Evolutionary conservation across 2,888 invertebrate genomes (phyloP), one percentile per base, ranked within the genome.

Genomic region (Clistopyga incitator): DNA sequence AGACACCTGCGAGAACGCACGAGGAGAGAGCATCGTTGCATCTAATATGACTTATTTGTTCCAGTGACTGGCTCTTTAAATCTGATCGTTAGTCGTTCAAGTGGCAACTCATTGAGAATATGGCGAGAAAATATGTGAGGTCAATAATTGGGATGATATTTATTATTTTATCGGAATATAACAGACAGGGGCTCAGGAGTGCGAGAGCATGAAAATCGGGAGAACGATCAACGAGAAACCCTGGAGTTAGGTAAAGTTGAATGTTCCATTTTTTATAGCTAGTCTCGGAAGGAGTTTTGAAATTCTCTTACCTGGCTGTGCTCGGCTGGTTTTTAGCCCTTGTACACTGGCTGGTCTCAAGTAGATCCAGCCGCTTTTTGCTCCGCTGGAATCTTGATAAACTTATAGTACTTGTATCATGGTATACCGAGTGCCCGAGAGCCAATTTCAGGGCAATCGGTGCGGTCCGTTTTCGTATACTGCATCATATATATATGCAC

Each of bases 391-490:
- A 89, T 90, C 89, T 88, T 90, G 87, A 91, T 90, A 89, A 91
- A 90, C 88, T 90, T 89, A 87, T 88, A 87, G 82, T 45, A 38
- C 70, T 78, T 67, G 65, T 78, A 77, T 61, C 64, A 54, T 71
- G 86, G 52, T 11, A 34, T 23, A 34, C 29, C 74, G 87, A 87
- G 85, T 85, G 84, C 88, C 88, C 87, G 88, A 90, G 86, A 88
- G 75, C 81, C 88, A 89, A 91, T 91, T 91, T 90, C 88, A 23
- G 87, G 86, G 89, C 89, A 91, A 91, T 91, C 88, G 88, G 50
- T 64, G 61, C 50, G 88, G 85, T 89, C 89, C 87, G 88, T 90
- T 76, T 91, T 89, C 88, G 88, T 80, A 86, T 85, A 88, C 84
- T 77, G 84, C 84, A 85, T 78, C 78, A 85, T 87, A 85, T 87